Percentiles rank a stretch among this genome's conserved stretches.
Conservation (phyloP, 2,888 invertebrate species). For the Cryptus viduatorius region DNA sequence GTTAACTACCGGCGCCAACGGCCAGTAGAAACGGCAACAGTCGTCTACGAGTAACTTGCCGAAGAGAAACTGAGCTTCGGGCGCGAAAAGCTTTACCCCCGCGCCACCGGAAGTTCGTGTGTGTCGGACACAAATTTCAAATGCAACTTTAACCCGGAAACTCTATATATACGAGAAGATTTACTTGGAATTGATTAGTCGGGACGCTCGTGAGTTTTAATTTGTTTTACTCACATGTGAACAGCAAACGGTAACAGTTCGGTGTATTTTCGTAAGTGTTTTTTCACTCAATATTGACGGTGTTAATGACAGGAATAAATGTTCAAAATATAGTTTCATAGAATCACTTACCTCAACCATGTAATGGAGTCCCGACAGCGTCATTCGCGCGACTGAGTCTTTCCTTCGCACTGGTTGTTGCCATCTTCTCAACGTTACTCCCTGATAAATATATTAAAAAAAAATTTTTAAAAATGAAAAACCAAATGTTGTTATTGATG, state of each 20-base stretch:
- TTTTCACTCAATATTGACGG: constrained; percentile 43
- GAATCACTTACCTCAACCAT: constrained; percentile 90
- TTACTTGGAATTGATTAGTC: constrained; percentile 28
- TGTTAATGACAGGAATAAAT: constrained; percentile 21
- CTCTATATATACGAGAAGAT: neutral
- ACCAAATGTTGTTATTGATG: neutral
- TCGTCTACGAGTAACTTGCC: neutral
- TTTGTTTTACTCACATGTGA: constrained; percentile 29
- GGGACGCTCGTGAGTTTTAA: constrained; percentile 40
- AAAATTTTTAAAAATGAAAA: constrained; percentile 84
- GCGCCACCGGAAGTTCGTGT: constrained; percentile 32
- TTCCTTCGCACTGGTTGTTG: constrained; percentile 87
- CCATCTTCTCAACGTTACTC: constrained; percentile 85
- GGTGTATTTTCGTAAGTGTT: constrained; percentile 22
- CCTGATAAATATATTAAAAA: constrained; percentile 85
- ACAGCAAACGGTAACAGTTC: neutral
- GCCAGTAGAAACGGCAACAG: neutral
- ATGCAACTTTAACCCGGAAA: constrained; percentile 17
- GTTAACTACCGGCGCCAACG: constrained; percentile 24
- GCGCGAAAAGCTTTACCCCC: neutral
- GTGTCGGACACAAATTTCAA: constrained; percentile 46
- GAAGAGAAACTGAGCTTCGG: constrained; percentile 24
- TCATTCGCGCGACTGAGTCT: constrained; percentile 94
- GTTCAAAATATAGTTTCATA: neutral
- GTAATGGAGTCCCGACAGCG: constrained; percentile 92